Percentiles rank a stretch among this genome's conserved stretches.
phyloP scores from a whole-genome alignment of 2,113 vertebrate genomes.

The Passer domesticus region DNA sequence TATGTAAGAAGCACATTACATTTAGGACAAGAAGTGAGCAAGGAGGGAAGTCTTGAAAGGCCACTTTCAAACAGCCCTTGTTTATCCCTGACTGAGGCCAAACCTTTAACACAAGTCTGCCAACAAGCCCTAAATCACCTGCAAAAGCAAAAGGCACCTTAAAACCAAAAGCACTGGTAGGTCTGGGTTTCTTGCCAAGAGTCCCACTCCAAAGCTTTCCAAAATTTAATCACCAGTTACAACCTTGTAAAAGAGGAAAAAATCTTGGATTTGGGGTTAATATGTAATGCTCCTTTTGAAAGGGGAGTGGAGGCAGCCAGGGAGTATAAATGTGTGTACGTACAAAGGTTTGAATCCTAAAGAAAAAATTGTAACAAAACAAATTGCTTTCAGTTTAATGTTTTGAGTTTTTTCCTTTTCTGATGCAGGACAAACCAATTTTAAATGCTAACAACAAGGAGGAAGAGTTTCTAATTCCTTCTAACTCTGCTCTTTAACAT shows the following conservation, averaged over 20 bases:
- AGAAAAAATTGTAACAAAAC: not conserved
- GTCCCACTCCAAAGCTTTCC: not conserved
- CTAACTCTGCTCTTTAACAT: not conserved
- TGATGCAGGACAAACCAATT: not conserved
- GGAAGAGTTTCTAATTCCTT: not conserved
- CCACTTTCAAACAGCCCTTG: not conserved
- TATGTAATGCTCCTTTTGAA: not conserved
- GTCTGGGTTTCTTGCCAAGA: not conserved
- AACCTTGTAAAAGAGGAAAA: not conserved
- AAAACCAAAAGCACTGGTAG: not conserved
- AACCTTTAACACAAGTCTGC: not conserved
- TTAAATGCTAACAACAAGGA: not conserved
- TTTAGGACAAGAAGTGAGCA: not conserved
- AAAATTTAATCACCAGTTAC: not conserved
- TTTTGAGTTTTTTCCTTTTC: not conserved
- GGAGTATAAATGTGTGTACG: not conserved
- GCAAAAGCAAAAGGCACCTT: not conserved
- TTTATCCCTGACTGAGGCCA: not conserved
- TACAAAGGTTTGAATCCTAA: not conserved
- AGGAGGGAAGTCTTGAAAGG: not conserved
- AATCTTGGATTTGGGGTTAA: not conserved
- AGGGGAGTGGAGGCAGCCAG: not conserved
- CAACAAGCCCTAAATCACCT: not conserved
- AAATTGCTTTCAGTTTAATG: not conserved
- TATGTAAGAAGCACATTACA: not conserved